Base-by-base conservation (phyloP, 1,140 invertebrate genomes). In the Aplysia californica region DNA sequence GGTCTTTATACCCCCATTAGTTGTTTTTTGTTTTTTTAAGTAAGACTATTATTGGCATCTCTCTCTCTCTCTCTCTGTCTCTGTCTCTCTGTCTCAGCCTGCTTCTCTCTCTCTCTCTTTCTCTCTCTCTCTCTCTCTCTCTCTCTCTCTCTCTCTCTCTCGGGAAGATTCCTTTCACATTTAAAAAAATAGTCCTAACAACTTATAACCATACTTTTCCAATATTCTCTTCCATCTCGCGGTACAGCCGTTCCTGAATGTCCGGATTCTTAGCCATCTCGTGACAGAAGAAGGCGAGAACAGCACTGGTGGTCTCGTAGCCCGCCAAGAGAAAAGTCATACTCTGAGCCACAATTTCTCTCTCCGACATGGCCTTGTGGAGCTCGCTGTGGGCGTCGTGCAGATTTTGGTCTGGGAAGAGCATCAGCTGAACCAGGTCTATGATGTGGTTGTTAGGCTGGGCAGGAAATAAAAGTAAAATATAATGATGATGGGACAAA, bases 241-340 rank as follows among this genome's bases (percentile, higher is more conserved):
- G 26, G 33, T 86, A 86, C 2, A 92, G 69, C 79, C 85, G 86
- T 15, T 88, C 81, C 79, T 92, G 91, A 26, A 90, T 85, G 4
- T 89, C 80, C 33, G 86, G 90, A 83, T 92, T 80, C 20, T 80
- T 84, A 4, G 90, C 88, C n/a, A 92, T 82, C 39, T 87, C 79
- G 80, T 91, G 90, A 41, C 86, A 84, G 6, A 88, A 81, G 80
- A 87, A 92, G 3, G 89, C 86, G 26, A 92, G 79, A 0, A 90
- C 84, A n/a, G 87, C 90, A 31, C 90, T 88, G 10, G 91, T 91
- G 3, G 92, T 92, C 78, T 89, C 88, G 77, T 89, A 89, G 33
- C 88, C 88, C 55, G 86, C 88, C 61, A 89, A 75, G 35, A 89
- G 81, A 58, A 89, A 89, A 2, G 86, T 85, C 56, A 87, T 78